Percentiles rank a stretch among this genome's conserved stretches.
Evolutionary conservation across 2,797 vertebrate species (phyloP).

Genomic region (Melanotaenia parkinsoni): DNA sequence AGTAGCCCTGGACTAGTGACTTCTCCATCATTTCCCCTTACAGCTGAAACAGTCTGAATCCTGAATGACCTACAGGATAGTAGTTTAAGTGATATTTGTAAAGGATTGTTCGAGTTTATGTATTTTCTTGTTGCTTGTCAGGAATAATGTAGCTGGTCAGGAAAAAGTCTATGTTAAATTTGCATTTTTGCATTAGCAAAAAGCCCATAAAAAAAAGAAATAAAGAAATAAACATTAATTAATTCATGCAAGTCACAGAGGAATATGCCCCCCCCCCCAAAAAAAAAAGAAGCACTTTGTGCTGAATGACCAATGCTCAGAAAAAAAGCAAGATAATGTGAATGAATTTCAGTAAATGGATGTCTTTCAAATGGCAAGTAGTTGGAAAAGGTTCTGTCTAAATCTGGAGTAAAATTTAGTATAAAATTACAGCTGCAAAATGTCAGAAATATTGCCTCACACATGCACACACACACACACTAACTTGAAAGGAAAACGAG

Average conservation of each 20-base stretch:
- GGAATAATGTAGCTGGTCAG: not conserved
- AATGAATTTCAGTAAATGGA: constrained; percentile 13
- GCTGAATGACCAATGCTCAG: not conserved
- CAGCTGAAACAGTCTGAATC: not conserved
- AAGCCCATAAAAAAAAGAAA: too few species aligned
- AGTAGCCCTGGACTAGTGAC: not conserved
- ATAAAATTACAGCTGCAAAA: constrained; percentile 37
- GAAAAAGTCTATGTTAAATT: not conserved
- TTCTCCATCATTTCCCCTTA: not conserved
- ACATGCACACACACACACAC: not conserved
- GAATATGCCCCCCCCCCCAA: not conserved
- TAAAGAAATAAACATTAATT: too few species aligned
- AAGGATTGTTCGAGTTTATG: not conserved
- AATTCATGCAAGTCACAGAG: not conserved
- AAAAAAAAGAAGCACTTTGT: not conserved
- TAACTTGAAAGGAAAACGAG: not conserved
- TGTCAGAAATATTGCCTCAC: constrained; percentile 31
- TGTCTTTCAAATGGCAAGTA: constrained; percentile 37
- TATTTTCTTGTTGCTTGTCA: not conserved
- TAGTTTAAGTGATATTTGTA: too few species aligned
- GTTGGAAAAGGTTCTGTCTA: constrained; percentile 9
- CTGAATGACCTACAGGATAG: too few species aligned
- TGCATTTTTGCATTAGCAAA: too few species aligned
- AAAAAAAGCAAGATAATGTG: not conserved
- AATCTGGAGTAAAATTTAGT: not conserved